A percentile compares a stretch with the other conserved stretches of the same genome.
These are phyloP conservation scores for Silurus aristotelis DNA, from an alignment of 2,797 vertebrate species.

Conservation along the genomic window DNA sequence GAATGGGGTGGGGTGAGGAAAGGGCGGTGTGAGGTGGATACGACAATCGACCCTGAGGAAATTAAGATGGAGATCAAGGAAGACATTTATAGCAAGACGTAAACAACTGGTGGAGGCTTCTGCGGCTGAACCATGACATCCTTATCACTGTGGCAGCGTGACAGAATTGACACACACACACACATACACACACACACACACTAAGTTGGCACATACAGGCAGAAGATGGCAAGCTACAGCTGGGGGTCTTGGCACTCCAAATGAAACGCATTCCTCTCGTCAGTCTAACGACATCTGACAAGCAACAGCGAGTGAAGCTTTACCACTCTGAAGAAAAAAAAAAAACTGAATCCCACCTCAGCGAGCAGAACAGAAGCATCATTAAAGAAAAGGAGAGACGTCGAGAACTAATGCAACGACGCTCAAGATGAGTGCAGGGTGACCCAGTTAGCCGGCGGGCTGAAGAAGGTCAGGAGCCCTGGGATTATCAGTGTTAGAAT, in stretches of 20 bases:
- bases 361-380: not conserved
- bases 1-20: not conserved
- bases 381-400: conserved; percentile 18
- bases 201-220: not conserved
- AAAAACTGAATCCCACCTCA: not conserved
- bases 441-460: conserved; percentile 35
- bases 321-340: not conserved
- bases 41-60: conserved; percentile 4
- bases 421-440: conserved; percentile 2
- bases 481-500: conserved; percentile 11
- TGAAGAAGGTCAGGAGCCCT: conserved; percentile 28
- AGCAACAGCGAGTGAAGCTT: not conserved
- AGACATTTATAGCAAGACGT: conserved; percentile 27
- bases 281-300: conserved; percentile 24
- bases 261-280: not conserved
- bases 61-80: conserved; percentile 10
- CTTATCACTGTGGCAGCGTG: conserved; percentile 21
- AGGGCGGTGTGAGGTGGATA: not conserved
- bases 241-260: not conserved
- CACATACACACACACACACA: not conserved
- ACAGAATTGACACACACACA: conserved; percentile 27
- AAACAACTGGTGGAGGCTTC: conserved; percentile 30
- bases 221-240: not conserved
- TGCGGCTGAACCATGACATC: conserved; percentile 11
- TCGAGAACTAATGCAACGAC: not conserved